Conservation (phyloP, 2,113 vertebrate genomes). For the Mellivora capensis region DNA sequence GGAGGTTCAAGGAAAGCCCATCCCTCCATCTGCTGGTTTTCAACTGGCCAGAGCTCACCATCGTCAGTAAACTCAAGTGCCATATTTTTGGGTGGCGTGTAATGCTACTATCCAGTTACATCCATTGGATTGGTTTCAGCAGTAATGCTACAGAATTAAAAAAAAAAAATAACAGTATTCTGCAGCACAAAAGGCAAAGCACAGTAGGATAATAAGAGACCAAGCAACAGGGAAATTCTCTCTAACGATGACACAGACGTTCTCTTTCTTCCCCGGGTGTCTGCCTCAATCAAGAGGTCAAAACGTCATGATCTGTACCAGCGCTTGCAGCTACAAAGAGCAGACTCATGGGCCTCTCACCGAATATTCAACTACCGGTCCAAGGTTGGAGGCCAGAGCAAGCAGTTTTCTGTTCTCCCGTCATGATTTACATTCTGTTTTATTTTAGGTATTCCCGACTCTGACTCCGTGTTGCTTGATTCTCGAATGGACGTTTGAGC, state of each 20-base stretch:
- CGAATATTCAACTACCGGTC: neutral
- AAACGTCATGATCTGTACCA: accelerated
- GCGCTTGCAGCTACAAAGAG: accelerated
- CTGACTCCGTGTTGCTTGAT: neutral
- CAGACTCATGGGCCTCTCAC: accelerated
- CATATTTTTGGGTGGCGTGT: neutral
- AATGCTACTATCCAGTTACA: no score
- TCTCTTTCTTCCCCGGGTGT: neutral
- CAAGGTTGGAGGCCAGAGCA: neutral
- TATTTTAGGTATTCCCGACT: neutral
- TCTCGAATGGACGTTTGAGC: neutral
- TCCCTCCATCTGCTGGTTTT: neutral
- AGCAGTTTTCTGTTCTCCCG: neutral
- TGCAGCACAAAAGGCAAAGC: neutral
- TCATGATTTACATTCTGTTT: neutral
- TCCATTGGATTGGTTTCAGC: neutral
- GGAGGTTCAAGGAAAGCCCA: neutral
- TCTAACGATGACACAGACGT: neutral
- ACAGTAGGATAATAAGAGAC: neutral
- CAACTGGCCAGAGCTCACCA: neutral
- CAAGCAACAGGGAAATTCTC: neutral
- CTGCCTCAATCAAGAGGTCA: no score
- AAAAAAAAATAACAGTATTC: neutral
- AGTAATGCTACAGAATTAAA: neutral
- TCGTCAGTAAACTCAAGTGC: neutral